A percentile compares a stretch with the other conserved stretches of the same genome.
These are phyloP conservation scores for Napeogenes sylphis DNA, from an alignment of 2,888 invertebrate genomes.

Conservation along the genomic window DNA sequence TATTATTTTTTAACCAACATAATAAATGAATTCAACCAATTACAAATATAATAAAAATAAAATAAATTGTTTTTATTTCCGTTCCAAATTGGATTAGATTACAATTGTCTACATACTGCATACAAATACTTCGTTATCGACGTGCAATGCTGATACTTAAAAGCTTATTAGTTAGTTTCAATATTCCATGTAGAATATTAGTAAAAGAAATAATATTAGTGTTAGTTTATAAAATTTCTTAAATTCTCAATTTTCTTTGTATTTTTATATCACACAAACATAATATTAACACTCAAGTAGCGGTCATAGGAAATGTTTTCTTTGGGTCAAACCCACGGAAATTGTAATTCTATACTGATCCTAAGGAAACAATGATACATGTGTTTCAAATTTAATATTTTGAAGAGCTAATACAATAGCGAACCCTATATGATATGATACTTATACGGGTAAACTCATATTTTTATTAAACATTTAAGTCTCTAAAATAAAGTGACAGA, in stretches of 20 bases:
- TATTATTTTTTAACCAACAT: neutral
- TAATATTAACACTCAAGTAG: neutral
- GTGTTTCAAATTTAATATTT: slow-evolving; percentile 3
- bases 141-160: no score
- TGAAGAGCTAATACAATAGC: slow-evolving; percentile 4
- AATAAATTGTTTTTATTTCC: no score
- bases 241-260: neutral
- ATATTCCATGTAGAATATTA: no score
- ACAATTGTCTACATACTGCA: no score
- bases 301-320: neutral
- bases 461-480: neutral
- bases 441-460: no score
- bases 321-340: neutral
- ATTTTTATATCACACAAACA: neutral
- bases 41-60: no score
- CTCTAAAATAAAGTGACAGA: no score
- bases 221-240: no score
- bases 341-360: neutral
- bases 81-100: no score
- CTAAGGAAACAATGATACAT: neutral
- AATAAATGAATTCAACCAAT: slow-evolving; percentile 6
- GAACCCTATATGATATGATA: neutral
- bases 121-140: no score
- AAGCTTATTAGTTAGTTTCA: no score
- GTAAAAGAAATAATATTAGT: no score